Percentiles rank a stretch among this genome's conserved stretches.
These are phyloP conservation scores for Megalopta genalis DNA, from an alignment of 1,140 invertebrate genomes.

Conservation along the genomic window DNA sequence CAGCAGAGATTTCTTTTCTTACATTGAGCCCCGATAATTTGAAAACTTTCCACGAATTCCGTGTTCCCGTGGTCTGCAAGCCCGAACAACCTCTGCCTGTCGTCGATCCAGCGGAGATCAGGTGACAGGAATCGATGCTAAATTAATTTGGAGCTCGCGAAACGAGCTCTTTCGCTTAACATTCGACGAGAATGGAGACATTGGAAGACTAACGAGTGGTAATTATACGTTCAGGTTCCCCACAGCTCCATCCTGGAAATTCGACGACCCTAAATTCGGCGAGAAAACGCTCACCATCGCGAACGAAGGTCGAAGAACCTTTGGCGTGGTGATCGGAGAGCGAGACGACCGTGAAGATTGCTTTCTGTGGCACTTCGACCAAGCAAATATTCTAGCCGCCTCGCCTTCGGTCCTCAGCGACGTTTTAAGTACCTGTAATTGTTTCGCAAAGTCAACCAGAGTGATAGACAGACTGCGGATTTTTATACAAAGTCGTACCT, in stretches of 20 bases:
- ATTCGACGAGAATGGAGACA: not conserved
- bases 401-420: not conserved
- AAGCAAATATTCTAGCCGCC: not conserved
- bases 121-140: not conserved
- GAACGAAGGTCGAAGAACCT: constrained; percentile 25
- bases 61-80: constrained; percentile 12
- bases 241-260: constrained; percentile 19
- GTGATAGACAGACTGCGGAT: too few species aligned
- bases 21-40: constrained; percentile 6
- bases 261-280: not conserved
- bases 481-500: too few species aligned
- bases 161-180: not conserved
- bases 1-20: constrained; percentile 24
- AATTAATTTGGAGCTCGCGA: not conserved
- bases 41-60: constrained; percentile 22
- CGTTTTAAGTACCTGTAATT: not conserved
- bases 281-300: constrained; percentile 9
- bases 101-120: constrained; percentile 12
- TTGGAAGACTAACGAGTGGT: not conserved
- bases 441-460: not conserved
- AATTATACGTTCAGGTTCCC: constrained; percentile 7
- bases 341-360: not conserved
- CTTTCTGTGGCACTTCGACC: constrained; percentile 16
- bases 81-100: not conserved
- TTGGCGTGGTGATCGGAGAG: constrained; percentile 8